Conservation (phyloP, 2,113 vertebrate genomes). For the Malurus melanocephalus region DNA sequence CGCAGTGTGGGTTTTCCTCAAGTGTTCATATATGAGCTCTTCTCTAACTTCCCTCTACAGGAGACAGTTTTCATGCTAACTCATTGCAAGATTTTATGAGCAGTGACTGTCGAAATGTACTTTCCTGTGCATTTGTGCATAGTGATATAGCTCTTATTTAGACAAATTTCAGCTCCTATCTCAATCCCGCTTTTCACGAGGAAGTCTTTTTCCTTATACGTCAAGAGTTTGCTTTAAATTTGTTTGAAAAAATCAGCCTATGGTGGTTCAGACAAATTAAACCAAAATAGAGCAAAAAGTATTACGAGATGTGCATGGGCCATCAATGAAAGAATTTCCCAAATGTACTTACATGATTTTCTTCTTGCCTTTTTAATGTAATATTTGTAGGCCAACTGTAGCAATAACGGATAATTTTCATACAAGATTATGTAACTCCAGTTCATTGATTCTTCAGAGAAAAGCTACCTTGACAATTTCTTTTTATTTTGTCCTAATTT, state of each 20-base stretch:
- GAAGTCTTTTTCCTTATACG: neutral
- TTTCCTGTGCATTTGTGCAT: conserved; percentile 7
- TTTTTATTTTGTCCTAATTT: conserved; percentile 43
- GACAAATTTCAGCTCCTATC: neutral
- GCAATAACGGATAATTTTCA: conserved; percentile 17
- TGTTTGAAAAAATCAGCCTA: neutral
- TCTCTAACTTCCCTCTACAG: conserved; percentile 11
- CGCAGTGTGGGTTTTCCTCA: conserved; percentile 7
- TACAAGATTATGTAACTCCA: neutral
- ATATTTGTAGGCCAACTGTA: conserved; percentile 5
- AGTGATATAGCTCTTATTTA: neutral
- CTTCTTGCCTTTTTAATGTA: conserved; percentile 12
- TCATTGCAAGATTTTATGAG: conserved; percentile 26
- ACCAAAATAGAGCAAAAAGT: neutral
- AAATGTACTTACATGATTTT: conserved; percentile 21
- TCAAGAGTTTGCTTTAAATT: conserved; percentile 26
- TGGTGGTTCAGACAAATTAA: neutral
- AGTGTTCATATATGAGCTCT: neutral
- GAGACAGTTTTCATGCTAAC: conserved; percentile 37
- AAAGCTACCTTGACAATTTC: conserved; percentile 2
- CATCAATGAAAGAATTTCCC: conserved; percentile 15
- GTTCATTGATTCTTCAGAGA: conserved; percentile 24
- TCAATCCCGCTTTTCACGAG: neutral
- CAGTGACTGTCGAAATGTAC: conserved; percentile 10
- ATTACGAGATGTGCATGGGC: neutral